These are phyloP conservation scores for Drosophila cardini DNA, from an alignment of 1,140 invertebrate species.

Conservation along the genomic window DNA sequence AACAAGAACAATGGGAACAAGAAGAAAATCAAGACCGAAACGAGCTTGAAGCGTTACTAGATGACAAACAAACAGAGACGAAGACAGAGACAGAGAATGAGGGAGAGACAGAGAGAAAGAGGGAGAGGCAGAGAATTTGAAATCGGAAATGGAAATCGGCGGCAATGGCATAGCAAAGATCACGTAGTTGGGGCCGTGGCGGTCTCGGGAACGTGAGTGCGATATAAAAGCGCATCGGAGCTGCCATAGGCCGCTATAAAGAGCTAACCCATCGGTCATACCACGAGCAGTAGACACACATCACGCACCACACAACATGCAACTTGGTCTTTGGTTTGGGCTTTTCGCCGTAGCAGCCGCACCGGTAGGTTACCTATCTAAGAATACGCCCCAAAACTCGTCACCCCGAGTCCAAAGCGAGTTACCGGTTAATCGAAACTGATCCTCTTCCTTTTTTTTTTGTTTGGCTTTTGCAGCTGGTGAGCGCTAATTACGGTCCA, in stretches of 20 bases:
- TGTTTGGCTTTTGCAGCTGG: slow-evolving; percentile 47
- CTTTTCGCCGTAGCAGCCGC: slow-evolving; percentile 76
- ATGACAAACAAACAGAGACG: background rate
- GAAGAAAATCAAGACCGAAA: background rate
- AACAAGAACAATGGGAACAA: slow-evolving; percentile 27
- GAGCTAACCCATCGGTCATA: slow-evolving; percentile 55
- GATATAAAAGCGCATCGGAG: slow-evolving; percentile 43
- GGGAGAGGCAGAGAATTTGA: slow-evolving; percentile 49
- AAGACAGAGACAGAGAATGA: slow-evolving; percentile 34
- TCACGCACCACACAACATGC: slow-evolving; percentile 68
- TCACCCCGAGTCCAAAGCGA: background rate
- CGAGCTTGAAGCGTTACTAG: background rate
- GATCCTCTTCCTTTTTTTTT: background rate
- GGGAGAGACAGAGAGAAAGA: too few species aligned
- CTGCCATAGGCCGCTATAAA: slow-evolving; percentile 65
- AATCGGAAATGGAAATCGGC: slow-evolving; percentile 68
- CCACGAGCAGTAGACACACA: slow-evolving; percentile 71
- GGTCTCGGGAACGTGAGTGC: slow-evolving; percentile 42
- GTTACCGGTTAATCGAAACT: background rate
- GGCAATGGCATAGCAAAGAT: slow-evolving; percentile 67
- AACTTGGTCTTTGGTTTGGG: slow-evolving; percentile 78
- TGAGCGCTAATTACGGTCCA: slow-evolving; percentile 72
- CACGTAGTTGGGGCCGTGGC: slow-evolving; percentile 67
- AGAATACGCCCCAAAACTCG: background rate
- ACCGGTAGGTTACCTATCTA: slow-evolving; percentile 69